Evolutionary conservation across 2,888 invertebrate genomes (phyloP), one percentile per base, ranked within the genome.

Genomic region (Netelia fuscicornis): DNA sequence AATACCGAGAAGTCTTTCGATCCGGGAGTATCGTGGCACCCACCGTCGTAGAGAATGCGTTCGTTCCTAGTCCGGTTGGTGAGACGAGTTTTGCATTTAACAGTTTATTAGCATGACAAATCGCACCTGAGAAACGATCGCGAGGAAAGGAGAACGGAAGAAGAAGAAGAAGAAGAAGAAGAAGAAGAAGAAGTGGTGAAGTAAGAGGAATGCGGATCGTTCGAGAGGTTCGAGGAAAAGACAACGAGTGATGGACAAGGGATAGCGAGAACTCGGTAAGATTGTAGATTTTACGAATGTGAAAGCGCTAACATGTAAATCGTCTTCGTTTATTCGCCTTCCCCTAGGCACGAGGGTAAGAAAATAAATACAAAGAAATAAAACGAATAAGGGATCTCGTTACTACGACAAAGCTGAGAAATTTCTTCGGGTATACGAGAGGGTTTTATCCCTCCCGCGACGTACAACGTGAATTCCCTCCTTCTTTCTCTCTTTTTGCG

Each of bases 51-150:
- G 20, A 30, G 54, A 54, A 83, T 62, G 71, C 76, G 65, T 77
- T 72, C 48, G 42, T n/a, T 30, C 11, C 30, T 20, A 52, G 54
- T 25, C 48, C 58, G 71, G 65, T 48, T 58, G 71, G 65, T 58
- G 37, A 48, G 72, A 20, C 54, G 52, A 65, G 64, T 71, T 71
- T 10, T 65, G 60, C 68, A 78, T 78, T 78, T 67, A 13, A 52
- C 37, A 71, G 74, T 78, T 81, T 78, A 85, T 85, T 85, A 84
- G 85, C 78, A 85, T 85, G 82, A 85, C 78, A 82, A 82, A 82
- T 78, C 74, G 68, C 78, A 25, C 54, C 20, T 54, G 75, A 68
- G 75, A 68, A 74, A 60, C 17, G 30, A 75, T 67, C 78, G 25
- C 65, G 25, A 60, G 10, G 25, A 68, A 30, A 25, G 37, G 58